Conservation (phyloP, 2,113 vertebrate genomes). For the Onychostruthus taczanowskii region DNA sequence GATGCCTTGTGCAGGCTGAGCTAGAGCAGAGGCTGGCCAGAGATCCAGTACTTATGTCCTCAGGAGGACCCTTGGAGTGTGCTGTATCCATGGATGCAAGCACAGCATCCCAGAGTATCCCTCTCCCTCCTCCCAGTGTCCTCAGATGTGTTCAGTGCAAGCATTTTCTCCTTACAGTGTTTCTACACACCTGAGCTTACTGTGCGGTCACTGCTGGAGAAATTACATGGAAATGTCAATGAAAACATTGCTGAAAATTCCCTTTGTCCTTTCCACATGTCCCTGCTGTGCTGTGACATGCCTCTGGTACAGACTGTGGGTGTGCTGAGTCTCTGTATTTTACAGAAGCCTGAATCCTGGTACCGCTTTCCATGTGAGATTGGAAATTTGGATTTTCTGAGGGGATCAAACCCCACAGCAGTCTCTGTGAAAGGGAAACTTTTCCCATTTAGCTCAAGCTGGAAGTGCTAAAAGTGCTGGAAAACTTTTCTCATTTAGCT, state of each 20-base stretch:
- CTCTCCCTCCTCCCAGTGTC: background rate
- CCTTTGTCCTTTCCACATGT: background rate
- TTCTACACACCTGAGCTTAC: accelerated
- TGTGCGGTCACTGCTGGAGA: background rate
- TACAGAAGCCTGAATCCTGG: background rate
- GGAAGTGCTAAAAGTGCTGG: background rate
- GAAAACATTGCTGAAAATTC: background rate
- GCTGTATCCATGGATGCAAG: background rate
- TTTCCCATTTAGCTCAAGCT: background rate
- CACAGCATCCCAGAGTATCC: background rate
- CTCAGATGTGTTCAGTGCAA: accelerated
- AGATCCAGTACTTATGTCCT: background rate
- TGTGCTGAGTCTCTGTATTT: background rate
- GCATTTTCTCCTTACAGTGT: accelerated
- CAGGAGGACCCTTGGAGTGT: background rate
- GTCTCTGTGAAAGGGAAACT: background rate
- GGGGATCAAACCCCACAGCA: background rate
- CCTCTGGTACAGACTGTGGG: background rate
- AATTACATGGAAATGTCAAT: accelerated
- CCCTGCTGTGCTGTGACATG: background rate
- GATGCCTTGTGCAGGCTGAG: background rate
- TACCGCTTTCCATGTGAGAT: background rate
- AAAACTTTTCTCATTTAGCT: background rate
- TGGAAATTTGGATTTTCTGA: accelerated
- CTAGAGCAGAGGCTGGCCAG: background rate